Conservation (phyloP, 2,888 invertebrate genomes). For the Agonum fuliginosum region DNA sequence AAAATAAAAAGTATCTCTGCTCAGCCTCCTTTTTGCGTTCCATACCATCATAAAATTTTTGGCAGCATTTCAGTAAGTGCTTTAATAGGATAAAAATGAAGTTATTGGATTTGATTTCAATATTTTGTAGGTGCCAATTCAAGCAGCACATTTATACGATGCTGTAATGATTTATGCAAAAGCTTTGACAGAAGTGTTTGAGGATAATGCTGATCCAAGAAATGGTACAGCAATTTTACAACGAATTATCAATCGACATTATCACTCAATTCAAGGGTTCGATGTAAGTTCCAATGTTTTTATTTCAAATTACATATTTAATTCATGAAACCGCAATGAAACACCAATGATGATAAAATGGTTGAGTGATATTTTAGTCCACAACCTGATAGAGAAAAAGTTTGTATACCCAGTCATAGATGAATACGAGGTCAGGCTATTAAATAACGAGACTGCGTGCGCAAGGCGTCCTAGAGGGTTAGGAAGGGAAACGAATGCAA, state of each 20-base stretch:
- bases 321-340: too few relatives aligned
- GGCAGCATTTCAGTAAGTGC: constrained; percentile 81
- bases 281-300: constrained; percentile 85
- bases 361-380: too few relatives aligned
- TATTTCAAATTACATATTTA: too few relatives aligned
- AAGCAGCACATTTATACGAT: constrained; percentile 90
- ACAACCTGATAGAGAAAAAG: too few relatives aligned
- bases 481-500: too few relatives aligned
- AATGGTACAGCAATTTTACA: constrained; percentile 86
- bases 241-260: constrained; percentile 84
- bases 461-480: too few relatives aligned
- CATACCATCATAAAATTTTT: constrained; percentile 84
- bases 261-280: constrained; percentile 86
- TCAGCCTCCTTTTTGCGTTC: constrained; percentile 85
- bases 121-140: constrained; percentile 81
- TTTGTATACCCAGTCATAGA: too few relatives aligned
- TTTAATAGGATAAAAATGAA: not conserved
- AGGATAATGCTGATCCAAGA: constrained; percentile 80
- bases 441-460: too few relatives aligned
- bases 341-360: too few relatives aligned
- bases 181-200: constrained; percentile 85
- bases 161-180: constrained; percentile 91
- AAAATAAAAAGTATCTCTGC: constrained; percentile 83
- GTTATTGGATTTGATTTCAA: not conserved
- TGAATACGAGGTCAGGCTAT: too few relatives aligned